Conservation (phyloP, 2,113 vertebrate genomes). For the Macquaria ambigua region DNA sequence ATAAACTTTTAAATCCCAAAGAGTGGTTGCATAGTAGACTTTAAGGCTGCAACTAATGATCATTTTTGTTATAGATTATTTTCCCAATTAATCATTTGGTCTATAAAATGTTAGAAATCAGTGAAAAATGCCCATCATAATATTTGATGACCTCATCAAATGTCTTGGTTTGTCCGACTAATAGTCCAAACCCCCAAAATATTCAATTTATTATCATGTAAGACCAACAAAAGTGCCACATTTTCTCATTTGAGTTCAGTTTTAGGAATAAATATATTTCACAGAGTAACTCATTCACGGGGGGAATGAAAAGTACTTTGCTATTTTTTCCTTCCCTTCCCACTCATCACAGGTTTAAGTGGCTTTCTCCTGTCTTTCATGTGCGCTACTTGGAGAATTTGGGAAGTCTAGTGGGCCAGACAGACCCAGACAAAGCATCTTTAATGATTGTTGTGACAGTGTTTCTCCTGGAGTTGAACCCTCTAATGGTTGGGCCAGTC, state of each 20-base stretch:
- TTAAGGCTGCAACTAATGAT: too few species aligned
- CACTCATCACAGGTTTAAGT: slow-evolving; percentile 4
- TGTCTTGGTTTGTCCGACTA: too few species aligned
- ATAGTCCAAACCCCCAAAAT: too few species aligned
- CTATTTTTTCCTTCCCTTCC: neutral
- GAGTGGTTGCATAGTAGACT: too few species aligned
- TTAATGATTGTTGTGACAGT: neutral
- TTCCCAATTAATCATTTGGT: too few species aligned
- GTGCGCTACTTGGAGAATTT: neutral
- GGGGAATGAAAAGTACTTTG: neutral
- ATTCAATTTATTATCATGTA: too few species aligned
- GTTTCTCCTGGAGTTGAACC: neutral
- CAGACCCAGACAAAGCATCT: neutral
- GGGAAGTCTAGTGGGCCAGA: neutral
- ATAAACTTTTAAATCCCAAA: neutral
- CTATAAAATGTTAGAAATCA: too few species aligned
- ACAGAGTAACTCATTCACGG: neutral
- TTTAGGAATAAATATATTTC: neutral
- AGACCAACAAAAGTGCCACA: too few species aligned
- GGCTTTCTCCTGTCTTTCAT: slow-evolving; percentile 15
- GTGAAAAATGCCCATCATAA: too few species aligned
- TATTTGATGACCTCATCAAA: too few species aligned
- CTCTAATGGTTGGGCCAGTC: neutral
- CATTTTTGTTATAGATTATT: too few species aligned
- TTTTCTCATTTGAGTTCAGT: too few species aligned